These are phyloP conservation scores for Dendrocincla fuliginosa DNA, from an alignment of 2,797 vertebrate species.

Conservation along the genomic window DNA sequence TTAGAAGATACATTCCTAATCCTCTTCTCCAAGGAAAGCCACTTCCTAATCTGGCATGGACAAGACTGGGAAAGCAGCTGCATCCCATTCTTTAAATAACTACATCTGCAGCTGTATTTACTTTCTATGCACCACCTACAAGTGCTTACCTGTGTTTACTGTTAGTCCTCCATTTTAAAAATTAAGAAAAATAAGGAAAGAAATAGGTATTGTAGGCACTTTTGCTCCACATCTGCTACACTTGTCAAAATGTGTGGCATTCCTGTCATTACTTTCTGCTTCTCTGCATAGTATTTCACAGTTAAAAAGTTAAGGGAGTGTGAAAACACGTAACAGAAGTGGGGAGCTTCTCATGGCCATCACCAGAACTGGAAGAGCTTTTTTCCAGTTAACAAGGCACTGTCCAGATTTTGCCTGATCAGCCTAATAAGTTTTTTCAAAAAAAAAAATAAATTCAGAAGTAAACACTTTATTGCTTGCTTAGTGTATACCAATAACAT, in stretches of 20 bases:
- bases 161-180: not conserved
- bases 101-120: not conserved
- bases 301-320: not conserved
- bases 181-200: not conserved
- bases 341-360: not conserved
- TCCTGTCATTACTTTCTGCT: conserved; percentile 2
- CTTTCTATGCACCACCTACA: not conserved
- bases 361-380: not conserved
- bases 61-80: not conserved
- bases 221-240: not conserved
- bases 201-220: not conserved
- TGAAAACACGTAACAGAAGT: not conserved
- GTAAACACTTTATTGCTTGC: not conserved
- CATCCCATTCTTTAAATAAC: not conserved
- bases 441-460: not conserved
- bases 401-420: not conserved
- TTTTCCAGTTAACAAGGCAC: not conserved
- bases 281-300: conserved; percentile 7
- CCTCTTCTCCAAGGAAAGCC: conserved; percentile 33
- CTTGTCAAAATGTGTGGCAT: conserved; percentile 1
- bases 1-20: conserved; percentile 8
- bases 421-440: not conserved
- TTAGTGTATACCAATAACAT: not conserved
- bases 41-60: conserved; percentile 15
- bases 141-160: not conserved